phyloP scores from a whole-genome alignment of 1,140 invertebrate species.

The Thaumetopoea pityocampa region DNA sequence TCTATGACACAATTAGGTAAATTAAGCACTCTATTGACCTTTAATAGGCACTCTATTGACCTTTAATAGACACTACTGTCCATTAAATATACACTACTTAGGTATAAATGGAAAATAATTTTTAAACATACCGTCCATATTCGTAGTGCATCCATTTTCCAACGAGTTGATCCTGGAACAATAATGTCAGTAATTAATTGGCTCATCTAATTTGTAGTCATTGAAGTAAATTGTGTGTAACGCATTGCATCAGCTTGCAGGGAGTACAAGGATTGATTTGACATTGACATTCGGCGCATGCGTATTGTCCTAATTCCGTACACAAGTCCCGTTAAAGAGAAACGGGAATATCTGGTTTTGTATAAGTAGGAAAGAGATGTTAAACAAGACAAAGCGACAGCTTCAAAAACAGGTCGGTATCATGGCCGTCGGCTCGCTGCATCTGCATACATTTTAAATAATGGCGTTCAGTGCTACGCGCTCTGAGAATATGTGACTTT shows the following conservation, averaged over 20 bases:
- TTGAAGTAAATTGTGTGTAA: slow-evolving; percentile 32
- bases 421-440: slow-evolving; percentile 61
- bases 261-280: slow-evolving; percentile 71
- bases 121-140: slow-evolving; percentile 14
- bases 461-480: slow-evolving; percentile 16
- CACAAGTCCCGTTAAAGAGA: slow-evolving; percentile 32
- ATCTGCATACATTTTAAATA: slow-evolving; percentile 51
- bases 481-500: slow-evolving; percentile 15
- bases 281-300: slow-evolving; percentile 70
- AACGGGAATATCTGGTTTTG: slow-evolving; percentile 23
- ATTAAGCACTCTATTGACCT: no score
- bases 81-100: slow-evolving; percentile 3
- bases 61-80: slow-evolving; percentile 6
- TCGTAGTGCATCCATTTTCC: slow-evolving; percentile 5
- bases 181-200: slow-evolving; percentile 20
- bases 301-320: slow-evolving; percentile 65
- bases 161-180: slow-evolving; percentile 7
- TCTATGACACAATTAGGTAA: no score
- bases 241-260: slow-evolving; percentile 65
- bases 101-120: slow-evolving; percentile 10
- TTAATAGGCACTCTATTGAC: no score
- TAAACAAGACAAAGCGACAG: slow-evolving; percentile 28
- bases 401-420: slow-evolving; percentile 43
- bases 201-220: slow-evolving; percentile 21
- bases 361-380: slow-evolving; percentile 30